phyloP scores from a whole-genome alignment of 1,140 invertebrate species.

The Stratiolaelaps scimitus region DNA sequence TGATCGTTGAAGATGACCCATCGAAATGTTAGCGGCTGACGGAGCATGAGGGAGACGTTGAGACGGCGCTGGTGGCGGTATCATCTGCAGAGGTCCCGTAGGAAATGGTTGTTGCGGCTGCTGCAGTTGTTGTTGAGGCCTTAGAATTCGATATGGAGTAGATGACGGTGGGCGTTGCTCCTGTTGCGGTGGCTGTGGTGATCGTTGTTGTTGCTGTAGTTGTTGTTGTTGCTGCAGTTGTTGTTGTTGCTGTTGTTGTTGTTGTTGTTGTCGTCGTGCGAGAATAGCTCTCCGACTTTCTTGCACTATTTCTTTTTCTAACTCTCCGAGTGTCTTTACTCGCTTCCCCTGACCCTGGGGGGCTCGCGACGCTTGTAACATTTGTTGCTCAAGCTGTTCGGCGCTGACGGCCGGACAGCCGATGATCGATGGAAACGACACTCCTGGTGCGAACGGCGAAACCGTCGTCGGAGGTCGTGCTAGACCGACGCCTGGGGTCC shows the following conservation, averaged over 20 bases:
- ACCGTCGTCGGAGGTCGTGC: neutral
- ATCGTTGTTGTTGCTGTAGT: neutral
- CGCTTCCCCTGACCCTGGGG: neutral
- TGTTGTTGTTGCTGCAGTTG: neutral
- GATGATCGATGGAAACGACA: neutral
- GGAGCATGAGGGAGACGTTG: too few relatives aligned
- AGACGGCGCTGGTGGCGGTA: too few relatives aligned
- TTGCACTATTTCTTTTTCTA: constrained; percentile 6
- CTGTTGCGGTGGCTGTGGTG: neutral
- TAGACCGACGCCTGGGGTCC: too few relatives aligned
- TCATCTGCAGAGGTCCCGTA: too few relatives aligned
- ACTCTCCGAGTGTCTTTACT: neutral
- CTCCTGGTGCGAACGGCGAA: neutral
- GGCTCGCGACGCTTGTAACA: constrained; percentile 1
- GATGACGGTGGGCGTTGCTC: neutral
- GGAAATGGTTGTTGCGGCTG: neutral
- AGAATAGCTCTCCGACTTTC: constrained; percentile 5
- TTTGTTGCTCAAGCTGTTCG: constrained; percentile 22
- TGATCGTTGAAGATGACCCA: too few relatives aligned
- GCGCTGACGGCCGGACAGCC: neutral
- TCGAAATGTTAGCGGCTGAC: too few relatives aligned
- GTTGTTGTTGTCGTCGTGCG: neutral
- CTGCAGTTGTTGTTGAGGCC: neutral
- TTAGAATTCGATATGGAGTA: neutral
- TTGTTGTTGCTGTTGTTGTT: neutral